These are phyloP conservation scores for Tanaodytes sp. DNA, from an alignment of 2,888 invertebrate species.

Conservation along the genomic window DNA sequence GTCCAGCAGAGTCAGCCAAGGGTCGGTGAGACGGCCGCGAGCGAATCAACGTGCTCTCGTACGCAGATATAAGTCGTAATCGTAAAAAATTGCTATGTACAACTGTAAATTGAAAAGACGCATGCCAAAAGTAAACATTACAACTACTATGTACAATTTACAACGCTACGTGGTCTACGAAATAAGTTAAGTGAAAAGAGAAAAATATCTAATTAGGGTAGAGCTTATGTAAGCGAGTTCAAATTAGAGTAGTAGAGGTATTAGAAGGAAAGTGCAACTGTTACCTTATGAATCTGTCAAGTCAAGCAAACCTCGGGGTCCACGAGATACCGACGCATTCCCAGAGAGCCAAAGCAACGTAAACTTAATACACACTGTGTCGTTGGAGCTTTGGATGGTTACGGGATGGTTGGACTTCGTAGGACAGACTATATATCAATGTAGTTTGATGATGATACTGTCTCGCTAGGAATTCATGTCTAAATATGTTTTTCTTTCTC, in stretches of 20 bases:
- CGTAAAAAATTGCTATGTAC: constrained; percentile 28
- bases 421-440: constrained; percentile 39
- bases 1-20: constrained; percentile 62
- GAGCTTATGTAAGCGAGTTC: constrained; percentile 49
- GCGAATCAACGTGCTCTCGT: constrained; percentile 53
- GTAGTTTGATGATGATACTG: constrained; percentile 35
- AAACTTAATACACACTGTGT: constrained; percentile 73
- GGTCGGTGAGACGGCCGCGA: constrained; percentile 60
- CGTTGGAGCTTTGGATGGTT: constrained; percentile 55
- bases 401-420: constrained; percentile 18
- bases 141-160: constrained; percentile 15
- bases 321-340: constrained; percentile 77
- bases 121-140: constrained; percentile 59
- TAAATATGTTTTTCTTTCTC: constrained; percentile 21
- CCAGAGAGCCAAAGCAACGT: constrained; percentile 76
- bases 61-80: constrained; percentile 39
- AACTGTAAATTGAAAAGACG: constrained; percentile 33
- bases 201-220: constrained; percentile 43
- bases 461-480: constrained; percentile 51
- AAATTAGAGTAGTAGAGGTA: constrained; percentile 46
- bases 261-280: constrained; percentile 79
- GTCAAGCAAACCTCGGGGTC: constrained; percentile 75
- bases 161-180: too few species aligned
- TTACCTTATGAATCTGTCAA: constrained; percentile 75
- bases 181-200: constrained; percentile 18